Evolutionary conservation across 1,140 invertebrate genomes (phyloP).

Genomic region (Heliconius congener): DNA sequence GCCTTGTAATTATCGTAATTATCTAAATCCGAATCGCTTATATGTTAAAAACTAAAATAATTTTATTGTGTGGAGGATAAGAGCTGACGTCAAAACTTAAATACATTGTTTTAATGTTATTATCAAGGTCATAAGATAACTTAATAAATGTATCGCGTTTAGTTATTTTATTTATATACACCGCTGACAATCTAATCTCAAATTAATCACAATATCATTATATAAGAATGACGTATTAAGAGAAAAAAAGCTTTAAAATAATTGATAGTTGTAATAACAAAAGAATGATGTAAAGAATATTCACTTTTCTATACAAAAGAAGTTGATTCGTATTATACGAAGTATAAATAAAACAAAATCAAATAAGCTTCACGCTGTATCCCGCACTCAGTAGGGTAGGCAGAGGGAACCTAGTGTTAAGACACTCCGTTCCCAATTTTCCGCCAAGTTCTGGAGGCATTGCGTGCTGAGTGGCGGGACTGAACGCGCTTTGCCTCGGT

Average conservation of each 20-base stretch:
- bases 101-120: background rate
- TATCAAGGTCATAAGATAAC: slow-evolving; percentile 3
- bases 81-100: slow-evolving; percentile 7
- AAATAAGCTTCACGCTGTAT: too few relatives aligned
- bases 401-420: too few relatives aligned
- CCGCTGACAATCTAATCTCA: background rate
- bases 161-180: slow-evolving; percentile 4
- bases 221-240: background rate
- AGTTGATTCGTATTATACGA: background rate
- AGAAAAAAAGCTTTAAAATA: background rate
- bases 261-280: background rate
- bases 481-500: too few relatives aligned
- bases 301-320: background rate
- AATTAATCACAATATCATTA: background rate
- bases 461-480: too few relatives aligned
- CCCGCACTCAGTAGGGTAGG: too few relatives aligned
- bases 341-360: background rate
- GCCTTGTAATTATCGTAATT: background rate
- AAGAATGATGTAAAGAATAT: background rate
- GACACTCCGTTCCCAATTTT: too few relatives aligned
- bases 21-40: background rate
- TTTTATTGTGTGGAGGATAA: background rate
- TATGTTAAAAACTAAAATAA: background rate
- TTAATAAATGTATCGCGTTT: background rate
- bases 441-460: too few relatives aligned